Conservation (phyloP, 2,797 vertebrate genomes). For the Muscicapa striata region DNA sequence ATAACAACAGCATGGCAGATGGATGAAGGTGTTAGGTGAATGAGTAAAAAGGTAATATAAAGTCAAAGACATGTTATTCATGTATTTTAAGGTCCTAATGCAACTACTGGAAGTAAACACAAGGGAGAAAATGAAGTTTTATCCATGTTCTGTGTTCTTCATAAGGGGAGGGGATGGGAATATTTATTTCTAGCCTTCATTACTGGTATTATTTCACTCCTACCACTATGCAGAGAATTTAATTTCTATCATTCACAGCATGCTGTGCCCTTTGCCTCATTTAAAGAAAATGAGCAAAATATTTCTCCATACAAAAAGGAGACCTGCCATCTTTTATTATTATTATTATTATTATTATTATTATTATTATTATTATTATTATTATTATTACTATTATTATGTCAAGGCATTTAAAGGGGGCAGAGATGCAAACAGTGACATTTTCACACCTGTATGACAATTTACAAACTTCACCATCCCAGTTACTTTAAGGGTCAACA, state of each 20-base stretch:
- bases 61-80: neutral
- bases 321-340: neutral
- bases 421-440: neutral
- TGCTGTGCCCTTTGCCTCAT: neutral
- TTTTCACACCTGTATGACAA: neutral
- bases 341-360: no score
- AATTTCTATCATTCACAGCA: neutral
- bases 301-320: neutral
- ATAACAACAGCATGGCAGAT: neutral
- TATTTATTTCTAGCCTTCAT: neutral
- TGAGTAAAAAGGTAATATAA: neutral
- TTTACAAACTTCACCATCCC: neutral
- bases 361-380: no score
- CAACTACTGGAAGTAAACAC: neutral
- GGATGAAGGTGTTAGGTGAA: neutral
- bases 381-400: neutral
- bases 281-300: neutral
- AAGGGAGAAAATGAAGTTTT: neutral
- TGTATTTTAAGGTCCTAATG: neutral
- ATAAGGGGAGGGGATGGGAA: fast-evolving
- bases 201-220: neutral
- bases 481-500: neutral
- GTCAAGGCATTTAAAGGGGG: neutral
- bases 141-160: neutral
- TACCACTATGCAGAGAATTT: neutral